Base-by-base conservation (phyloP, 2,113 vertebrate species). In the Murina feae region DNA sequence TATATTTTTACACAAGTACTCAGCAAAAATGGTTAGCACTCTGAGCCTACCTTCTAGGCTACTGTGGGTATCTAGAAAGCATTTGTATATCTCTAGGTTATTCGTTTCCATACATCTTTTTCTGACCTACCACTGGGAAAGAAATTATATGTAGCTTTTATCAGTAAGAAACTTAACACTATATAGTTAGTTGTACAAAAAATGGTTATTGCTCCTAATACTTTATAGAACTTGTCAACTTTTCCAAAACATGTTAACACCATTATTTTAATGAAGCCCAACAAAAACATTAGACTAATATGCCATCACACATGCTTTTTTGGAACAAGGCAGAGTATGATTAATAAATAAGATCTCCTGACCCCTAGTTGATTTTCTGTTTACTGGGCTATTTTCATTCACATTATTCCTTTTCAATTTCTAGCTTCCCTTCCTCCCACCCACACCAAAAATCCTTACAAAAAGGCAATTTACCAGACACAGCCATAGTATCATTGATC, bases 401-500 rank as follows among this genome's bases (percentile, higher is more conserved):
- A 86, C 9, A 37, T 3, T 68, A 74, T 20, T 13, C 20, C 18
- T 71, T 83, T 91, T 84, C 39, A 95, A 82, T 3, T 25, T 71
- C 47, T 49, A 87, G 44, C 16, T 44, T 74, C 66, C 55, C 55
- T 35, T 25, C 44, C 32, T 49, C 49, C 74, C 42, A n/a, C 16
- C 37, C 53, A 94, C 39, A 91, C 14, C 60, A 21, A 86, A 89
- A 86, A 13, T 72, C 65, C 66, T 16, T 60, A 21, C 4, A 95
- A 75, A 93, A 93, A 49, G 37, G 1, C 9, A 17, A 95, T 95
- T 98, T 98, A 99, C 99, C 99, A 96, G 99, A 99, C 87, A 99
- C 99, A 17, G 99, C 99, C 99, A 99, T 99, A 89, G 98, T 99
- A 97, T 99, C 99, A 96, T 99, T 99, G 98, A 99, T 99, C 99